Percentiles rank a stretch among this genome's conserved stretches.
Conservation (phyloP, 2,113 vertebrate species). For the Hirundichthys speculiger region DNA sequence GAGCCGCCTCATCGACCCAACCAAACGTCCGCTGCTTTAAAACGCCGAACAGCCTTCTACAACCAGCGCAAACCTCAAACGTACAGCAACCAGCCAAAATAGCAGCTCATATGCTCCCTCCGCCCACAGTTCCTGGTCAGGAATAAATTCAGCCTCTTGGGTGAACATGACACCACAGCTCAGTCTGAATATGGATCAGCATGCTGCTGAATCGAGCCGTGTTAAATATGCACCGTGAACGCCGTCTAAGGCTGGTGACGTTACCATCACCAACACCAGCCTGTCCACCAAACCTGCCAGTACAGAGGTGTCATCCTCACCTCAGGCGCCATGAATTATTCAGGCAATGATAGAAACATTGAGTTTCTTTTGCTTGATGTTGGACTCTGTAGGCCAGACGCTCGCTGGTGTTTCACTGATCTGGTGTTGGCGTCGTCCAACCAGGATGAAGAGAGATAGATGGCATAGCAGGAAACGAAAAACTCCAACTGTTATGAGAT, state of each 20-base stretch:
- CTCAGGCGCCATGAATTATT: slow-evolving; percentile 60
- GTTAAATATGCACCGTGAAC: slow-evolving; percentile 81
- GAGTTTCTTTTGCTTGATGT: slow-evolving; percentile 8
- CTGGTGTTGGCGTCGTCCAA: neutral
- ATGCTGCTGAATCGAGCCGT: slow-evolving; percentile 60
- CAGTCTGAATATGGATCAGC: slow-evolving; percentile 58
- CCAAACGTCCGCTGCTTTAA: too few relatives aligned
- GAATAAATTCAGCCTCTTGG: slow-evolving; percentile 9
- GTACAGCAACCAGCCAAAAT: neutral
- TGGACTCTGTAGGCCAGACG: neutral
- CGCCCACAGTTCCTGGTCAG: slow-evolving; percentile 5
- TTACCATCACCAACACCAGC: slow-evolving; percentile 39
- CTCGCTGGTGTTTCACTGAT: neutral
- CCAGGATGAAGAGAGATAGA: too few relatives aligned
- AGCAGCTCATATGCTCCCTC: neutral
- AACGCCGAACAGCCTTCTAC: too few relatives aligned
- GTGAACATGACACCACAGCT: slow-evolving; percentile 35
- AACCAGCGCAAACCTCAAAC: neutral
- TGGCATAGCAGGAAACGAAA: too few relatives aligned
- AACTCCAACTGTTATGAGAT: too few relatives aligned
- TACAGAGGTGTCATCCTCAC: slow-evolving; percentile 71
- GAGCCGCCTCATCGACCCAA: too few relatives aligned
- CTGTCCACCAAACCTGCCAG: slow-evolving; percentile 62
- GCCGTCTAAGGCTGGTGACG: slow-evolving; percentile 57
- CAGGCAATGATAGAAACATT: slow-evolving; percentile 42